phyloP scores from a whole-genome alignment of 2,888 invertebrate genomes.

The Noctua janthe region DNA sequence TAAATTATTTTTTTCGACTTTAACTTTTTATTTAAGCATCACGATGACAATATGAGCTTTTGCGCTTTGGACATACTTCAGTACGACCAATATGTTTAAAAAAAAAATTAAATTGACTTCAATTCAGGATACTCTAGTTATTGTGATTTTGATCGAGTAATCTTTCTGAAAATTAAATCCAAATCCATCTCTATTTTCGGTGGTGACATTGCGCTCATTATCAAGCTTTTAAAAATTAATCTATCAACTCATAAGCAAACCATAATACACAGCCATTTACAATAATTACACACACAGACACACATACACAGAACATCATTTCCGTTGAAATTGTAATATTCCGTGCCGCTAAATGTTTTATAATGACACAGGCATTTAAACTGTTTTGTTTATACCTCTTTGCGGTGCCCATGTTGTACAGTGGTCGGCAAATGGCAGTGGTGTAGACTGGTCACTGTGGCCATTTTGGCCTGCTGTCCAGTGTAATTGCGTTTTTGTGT shows the following conservation, averaged over 20 bases:
- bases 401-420: slow-evolving; percentile 58
- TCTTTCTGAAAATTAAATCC: neutral
- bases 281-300: slow-evolving; percentile 34
- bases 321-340: slow-evolving; percentile 59
- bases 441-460: slow-evolving; percentile 31
- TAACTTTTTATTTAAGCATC: neutral
- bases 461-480: slow-evolving; percentile 31
- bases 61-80: neutral
- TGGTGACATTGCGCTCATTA: neutral
- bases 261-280: neutral
- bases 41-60: neutral
- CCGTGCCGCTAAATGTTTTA: slow-evolving; percentile 75
- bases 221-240: slow-evolving; percentile 8
- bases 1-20: neutral
- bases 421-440: slow-evolving; percentile 29
- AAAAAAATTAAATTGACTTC: no score
- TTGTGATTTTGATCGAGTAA: neutral
- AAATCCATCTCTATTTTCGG: neutral
- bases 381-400: slow-evolving; percentile 67
- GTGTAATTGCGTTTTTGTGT: slow-evolving; percentile 52
- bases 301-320: slow-evolving; percentile 45
- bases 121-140: neutral
- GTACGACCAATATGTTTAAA: no score
- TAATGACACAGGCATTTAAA: slow-evolving; percentile 71
- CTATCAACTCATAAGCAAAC: slow-evolving; percentile 11